Evolutionary conservation across 2,113 vertebrate genomes (phyloP), one percentile per base, ranked within the genome.

Genomic region (Parus major): DNA sequence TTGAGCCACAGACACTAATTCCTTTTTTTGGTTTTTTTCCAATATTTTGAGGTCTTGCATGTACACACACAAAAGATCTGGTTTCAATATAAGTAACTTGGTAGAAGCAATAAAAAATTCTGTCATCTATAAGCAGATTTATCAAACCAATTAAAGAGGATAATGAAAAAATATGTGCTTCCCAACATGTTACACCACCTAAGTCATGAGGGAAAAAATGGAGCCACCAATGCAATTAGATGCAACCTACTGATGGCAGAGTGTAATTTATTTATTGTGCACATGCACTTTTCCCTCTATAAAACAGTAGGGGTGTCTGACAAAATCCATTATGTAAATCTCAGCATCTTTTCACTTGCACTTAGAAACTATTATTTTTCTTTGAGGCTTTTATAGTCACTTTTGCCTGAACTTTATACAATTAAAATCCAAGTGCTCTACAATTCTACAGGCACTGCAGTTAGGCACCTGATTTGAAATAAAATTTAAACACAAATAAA

Each of bases 201-300:
- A 83, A 95, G 46, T 44, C 92, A 60, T 55, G 15, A 92, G 31
- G 49, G 84, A 56, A 8, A 68, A 81, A 88, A 52, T 39, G 49
- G 84, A 95, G 25, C n/a, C 84, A 65, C 68, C 94, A 92, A 84
- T 76, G 81, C 64, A 46, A 68, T 96, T 93, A 92, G 82, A 82
- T 86, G 86, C 85, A 94, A 89, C 75, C 65, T 46, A 82, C n/a
- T 72, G 92, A 91, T 86, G 82, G 44, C 77, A 81, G 72, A 39
- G 47, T 88, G 64, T 95, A 68, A 96, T 96, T 97, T 96, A 92
- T 96, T 94, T 94, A 91, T 97, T 94, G 82, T 84, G 50, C 88
- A 82, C 47, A 64, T 68, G 46, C 89, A 92, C 85, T 96, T 95
- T 95, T 83, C 41, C 59, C 20, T 92, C 76, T 81, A 15, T 92